Evolutionary conservation across 2,888 invertebrate species (phyloP).

Genomic region (Mechanitis mazaeus): DNA sequence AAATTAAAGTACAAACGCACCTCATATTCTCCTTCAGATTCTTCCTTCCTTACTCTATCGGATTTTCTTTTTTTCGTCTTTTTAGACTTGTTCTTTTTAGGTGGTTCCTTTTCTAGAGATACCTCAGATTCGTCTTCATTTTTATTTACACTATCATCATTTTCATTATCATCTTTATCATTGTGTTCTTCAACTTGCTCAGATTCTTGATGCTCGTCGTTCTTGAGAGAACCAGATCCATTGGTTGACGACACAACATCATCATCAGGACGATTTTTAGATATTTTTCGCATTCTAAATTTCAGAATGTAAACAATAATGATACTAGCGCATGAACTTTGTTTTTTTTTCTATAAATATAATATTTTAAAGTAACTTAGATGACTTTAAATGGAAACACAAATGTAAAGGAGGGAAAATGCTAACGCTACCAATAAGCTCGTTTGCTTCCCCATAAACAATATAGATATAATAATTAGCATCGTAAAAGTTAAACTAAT

Average conservation of each 20-base stretch:
- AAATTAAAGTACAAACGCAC: conserved; percentile 8
- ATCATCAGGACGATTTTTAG: conserved; percentile 64
- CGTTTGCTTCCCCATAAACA: conserved; percentile 6
- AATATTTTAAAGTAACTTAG: background rate
- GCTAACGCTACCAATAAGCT: conserved; percentile 7
- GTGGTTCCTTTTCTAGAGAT: conserved; percentile 24
- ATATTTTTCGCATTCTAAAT: conserved; percentile 63
- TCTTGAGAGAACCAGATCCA: conserved; percentile 59
- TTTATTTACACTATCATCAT: conserved; percentile 20
- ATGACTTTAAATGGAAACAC: conserved; percentile 9
- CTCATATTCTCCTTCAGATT: conserved; percentile 48
- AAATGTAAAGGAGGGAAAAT: conserved; percentile 33
- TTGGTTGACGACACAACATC: conserved; percentile 69
- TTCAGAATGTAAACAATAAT: conserved; percentile 40
- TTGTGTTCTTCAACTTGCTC: conserved; percentile 27
- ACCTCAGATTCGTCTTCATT: conserved; percentile 27
- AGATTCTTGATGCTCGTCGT: conserved; percentile 36
- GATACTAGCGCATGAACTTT: conserved; percentile 12
- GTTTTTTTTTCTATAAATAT: conserved; percentile 12
- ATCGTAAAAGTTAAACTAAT: too few relatives aligned
- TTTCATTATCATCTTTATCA: conserved; percentile 38
- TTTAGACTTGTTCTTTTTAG: conserved; percentile 40
- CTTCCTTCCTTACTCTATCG: conserved; percentile 43
- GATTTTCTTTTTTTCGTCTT: conserved; percentile 52
- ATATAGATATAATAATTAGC: background rate